phyloP scores from a whole-genome alignment of 2,888 invertebrate genomes.

The Junonia oenone region DNA sequence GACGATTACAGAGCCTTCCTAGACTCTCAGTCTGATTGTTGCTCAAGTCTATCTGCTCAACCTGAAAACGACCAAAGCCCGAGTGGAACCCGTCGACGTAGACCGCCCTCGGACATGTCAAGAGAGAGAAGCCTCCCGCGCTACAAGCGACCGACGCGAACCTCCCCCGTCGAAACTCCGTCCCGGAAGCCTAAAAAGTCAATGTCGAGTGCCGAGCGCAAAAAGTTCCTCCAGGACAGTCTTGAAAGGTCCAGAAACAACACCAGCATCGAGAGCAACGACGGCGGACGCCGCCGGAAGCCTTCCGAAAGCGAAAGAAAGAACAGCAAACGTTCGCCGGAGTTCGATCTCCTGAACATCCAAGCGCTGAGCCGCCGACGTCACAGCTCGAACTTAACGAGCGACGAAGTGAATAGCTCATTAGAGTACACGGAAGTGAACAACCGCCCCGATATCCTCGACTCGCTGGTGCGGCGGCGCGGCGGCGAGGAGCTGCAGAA shows the following conservation, averaged over 20 bases:
- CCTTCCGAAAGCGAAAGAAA: constrained; percentile 61
- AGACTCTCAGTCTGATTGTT: constrained; percentile 93
- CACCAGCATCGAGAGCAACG: constrained; percentile 70
- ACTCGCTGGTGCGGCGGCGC: constrained; percentile 59
- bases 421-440: constrained; percentile 72
- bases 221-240: constrained; percentile 69
- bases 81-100: constrained; percentile 52
- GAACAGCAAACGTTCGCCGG: constrained; percentile 65
- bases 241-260: constrained; percentile 70
- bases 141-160: constrained; percentile 59
- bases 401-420: constrained; percentile 72
- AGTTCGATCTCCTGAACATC: constrained; percentile 65
- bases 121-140: constrained; percentile 58
- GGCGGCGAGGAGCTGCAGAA: constrained; percentile 63
- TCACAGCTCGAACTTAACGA: constrained; percentile 71
- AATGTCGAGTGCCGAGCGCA: constrained; percentile 74
- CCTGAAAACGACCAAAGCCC: constrained; percentile 65
- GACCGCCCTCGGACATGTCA: constrained; percentile 63
- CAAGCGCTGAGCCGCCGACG: constrained; percentile 64
- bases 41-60: constrained; percentile 87
- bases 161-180: constrained; percentile 61
- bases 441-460: constrained; percentile 69
- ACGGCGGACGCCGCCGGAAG: constrained; percentile 59
- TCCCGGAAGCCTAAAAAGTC: constrained; percentile 69
- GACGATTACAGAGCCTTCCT: constrained; percentile 94